These are phyloP conservation scores for Junco hyemalis DNA, from an alignment of 2,113 vertebrate genomes.

Conservation along the genomic window DNA sequence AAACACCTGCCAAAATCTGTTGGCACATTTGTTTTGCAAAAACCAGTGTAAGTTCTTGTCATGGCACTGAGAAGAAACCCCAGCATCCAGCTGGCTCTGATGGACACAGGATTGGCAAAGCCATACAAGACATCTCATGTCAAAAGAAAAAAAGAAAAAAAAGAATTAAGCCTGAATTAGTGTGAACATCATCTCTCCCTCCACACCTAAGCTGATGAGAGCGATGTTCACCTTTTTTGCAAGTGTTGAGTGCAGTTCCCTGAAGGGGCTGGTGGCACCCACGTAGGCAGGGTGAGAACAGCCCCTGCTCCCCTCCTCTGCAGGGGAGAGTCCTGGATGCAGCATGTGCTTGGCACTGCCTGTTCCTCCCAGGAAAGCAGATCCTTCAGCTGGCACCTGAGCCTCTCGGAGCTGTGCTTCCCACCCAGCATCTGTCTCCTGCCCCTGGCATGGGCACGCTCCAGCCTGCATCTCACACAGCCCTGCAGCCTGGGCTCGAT, in stretches of 20 bases:
- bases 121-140: not conserved
- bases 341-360: not conserved
- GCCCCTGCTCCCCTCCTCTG: not conserved
- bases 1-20: not conserved
- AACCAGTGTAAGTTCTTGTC: not conserved
- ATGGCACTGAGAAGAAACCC: not conserved
- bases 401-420: not conserved
- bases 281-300: not conserved
- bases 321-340: not conserved
- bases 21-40: not conserved
- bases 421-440: slow-evolving; percentile 34
- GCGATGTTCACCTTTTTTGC: not conserved
- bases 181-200: not conserved
- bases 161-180: not conserved
- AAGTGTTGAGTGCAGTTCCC: not conserved
- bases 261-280: not conserved
- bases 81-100: slow-evolving; percentile 35
- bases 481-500: not conserved
- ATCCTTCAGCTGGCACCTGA: slow-evolving; percentile 39
- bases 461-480: not conserved
- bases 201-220: not conserved
- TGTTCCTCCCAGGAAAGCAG: not conserved
- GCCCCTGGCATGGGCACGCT: not conserved
- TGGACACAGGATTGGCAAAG: not conserved
- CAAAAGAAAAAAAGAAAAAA: not conserved